A percentile compares a stretch with the other conserved stretches of the same genome.
phyloP scores from a whole-genome alignment of 1,140 invertebrate genomes.

The Drosophila lini region DNA sequence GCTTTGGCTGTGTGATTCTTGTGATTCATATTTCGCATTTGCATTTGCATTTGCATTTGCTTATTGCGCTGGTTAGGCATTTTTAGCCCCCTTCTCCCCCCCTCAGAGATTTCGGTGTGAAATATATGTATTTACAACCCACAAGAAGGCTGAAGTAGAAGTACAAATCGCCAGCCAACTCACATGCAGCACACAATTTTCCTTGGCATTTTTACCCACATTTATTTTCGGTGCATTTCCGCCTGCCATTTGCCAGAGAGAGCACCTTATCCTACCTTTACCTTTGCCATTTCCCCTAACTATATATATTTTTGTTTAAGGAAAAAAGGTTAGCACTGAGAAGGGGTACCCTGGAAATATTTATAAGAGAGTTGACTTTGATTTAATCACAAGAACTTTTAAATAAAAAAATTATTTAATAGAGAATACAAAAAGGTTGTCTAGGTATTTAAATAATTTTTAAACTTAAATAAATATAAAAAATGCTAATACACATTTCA shows the following conservation, averaged over 20 bases:
- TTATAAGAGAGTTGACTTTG: background rate
- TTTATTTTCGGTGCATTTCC: slow-evolving; percentile 79
- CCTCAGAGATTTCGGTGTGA: slow-evolving; percentile 56
- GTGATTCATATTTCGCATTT: slow-evolving; percentile 63
- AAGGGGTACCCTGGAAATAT: background rate
- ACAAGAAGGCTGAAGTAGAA: background rate
- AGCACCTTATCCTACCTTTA: slow-evolving; percentile 16
- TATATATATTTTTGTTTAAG: slow-evolving; percentile 11
- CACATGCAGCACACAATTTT: slow-evolving; percentile 39
- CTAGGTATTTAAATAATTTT: too few relatives aligned
- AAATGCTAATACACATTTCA: too few relatives aligned
- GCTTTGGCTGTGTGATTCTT: slow-evolving; percentile 25
- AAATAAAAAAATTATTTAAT: too few relatives aligned
- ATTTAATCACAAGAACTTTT: background rate
- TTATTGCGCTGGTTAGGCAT: slow-evolving; percentile 78
- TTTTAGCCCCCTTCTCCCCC: slow-evolving; percentile 23
- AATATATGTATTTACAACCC: slow-evolving; percentile 59
- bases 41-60: slow-evolving; percentile 64
- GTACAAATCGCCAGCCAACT: background rate
- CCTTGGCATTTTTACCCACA: slow-evolving; percentile 75
- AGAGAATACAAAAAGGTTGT: too few relatives aligned
- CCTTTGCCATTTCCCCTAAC: slow-evolving; percentile 1
- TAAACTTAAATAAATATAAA: too few relatives aligned
- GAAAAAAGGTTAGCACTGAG: background rate
- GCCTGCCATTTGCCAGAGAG: slow-evolving; percentile 60